Conservation (phyloP, 2,888 invertebrate genomes). For the Carabus problematicus region DNA sequence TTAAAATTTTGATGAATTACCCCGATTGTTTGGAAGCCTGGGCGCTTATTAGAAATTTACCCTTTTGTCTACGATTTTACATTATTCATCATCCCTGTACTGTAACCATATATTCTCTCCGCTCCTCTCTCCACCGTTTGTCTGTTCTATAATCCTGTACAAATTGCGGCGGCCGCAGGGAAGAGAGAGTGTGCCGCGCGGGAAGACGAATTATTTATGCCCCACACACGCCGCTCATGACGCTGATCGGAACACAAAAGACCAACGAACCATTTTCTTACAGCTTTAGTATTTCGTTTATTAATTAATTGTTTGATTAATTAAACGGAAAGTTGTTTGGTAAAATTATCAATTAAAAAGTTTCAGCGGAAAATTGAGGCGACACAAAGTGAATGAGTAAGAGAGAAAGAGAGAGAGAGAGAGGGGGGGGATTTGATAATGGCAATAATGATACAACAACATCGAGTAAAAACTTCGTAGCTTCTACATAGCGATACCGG, state of each 20-base stretch:
- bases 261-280: slow-evolving; percentile 31
- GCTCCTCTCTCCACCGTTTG: slow-evolving; percentile 37
- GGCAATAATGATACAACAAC: background rate
- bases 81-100: slow-evolving; percentile 52
- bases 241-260: slow-evolving; percentile 26
- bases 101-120: background rate
- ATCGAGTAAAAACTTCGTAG: background rate
- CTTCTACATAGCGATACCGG: too few relatives aligned
- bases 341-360: slow-evolving; percentile 40
- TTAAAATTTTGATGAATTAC: slow-evolving; percentile 59
- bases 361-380: slow-evolving; percentile 18
- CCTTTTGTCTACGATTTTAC: slow-evolving; percentile 54
- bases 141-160: slow-evolving; percentile 50
- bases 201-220: slow-evolving; percentile 12
- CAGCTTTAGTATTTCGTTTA: slow-evolving; percentile 40
- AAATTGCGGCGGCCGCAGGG: slow-evolving; percentile 47
- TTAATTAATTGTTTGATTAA: slow-evolving; percentile 41
- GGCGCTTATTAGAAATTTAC: slow-evolving; percentile 56
- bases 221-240: slow-evolving; percentile 9
- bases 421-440: slow-evolving; percentile 1
- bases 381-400: background rate
- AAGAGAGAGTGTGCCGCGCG: background rate
- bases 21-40: slow-evolving; percentile 55
- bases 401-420: background rate
- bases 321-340: slow-evolving; percentile 37